These are phyloP conservation scores for Laterallus jamaicensis DNA, from an alignment of 2,113 vertebrate genomes.

Conservation along the genomic window DNA sequence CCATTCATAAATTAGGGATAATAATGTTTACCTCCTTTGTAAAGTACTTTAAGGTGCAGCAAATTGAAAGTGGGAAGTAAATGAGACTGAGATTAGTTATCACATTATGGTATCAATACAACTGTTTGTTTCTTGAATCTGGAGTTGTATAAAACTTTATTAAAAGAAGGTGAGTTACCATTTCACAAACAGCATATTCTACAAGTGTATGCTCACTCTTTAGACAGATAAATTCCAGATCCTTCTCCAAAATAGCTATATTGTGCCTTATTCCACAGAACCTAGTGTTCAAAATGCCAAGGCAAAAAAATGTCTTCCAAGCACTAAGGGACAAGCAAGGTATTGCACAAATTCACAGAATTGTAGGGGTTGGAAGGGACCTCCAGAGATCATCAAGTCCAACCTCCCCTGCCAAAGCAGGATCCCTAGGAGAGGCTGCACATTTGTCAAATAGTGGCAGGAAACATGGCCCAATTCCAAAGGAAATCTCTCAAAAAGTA, in stretches of 20 bases:
- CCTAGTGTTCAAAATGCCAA: slow-evolving; percentile 31
- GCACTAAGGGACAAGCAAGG: background rate
- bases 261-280: slow-evolving; percentile 45
- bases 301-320: background rate
- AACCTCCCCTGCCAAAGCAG: too few species aligned
- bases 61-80: slow-evolving; percentile 7
- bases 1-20: background rate
- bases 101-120: background rate
- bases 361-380: too few species aligned
- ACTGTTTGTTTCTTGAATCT: background rate
- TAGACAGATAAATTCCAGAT: slow-evolving; percentile 33
- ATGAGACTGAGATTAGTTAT: background rate
- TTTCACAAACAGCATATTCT: slow-evolving; percentile 51
- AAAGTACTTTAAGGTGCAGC: background rate
- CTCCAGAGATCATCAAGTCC: too few species aligned
- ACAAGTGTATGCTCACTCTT: slow-evolving; percentile 6
- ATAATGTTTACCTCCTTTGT: background rate
- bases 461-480: background rate
- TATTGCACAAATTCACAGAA: too few species aligned
- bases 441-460: background rate
- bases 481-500: background rate
- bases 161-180: background rate
- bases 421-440: too few species aligned
- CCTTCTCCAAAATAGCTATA: slow-evolving; percentile 19
- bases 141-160: slow-evolving; percentile 10